Conservation (phyloP, 2,888 invertebrate species). For the Lottia gigantea region DNA sequence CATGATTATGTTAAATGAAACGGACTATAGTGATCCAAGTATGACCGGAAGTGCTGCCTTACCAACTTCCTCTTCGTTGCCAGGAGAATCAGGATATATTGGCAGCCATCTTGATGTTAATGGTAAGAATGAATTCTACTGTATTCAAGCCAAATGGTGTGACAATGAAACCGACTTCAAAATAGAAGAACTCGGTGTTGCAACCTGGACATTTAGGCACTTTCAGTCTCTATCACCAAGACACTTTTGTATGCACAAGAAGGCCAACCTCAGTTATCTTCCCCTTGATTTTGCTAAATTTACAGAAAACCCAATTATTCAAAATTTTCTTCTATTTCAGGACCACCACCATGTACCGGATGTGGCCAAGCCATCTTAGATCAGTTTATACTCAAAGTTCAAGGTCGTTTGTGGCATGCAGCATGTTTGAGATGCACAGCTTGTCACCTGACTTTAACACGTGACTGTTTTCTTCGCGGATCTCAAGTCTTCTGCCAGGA, state of each 20-base stretch:
- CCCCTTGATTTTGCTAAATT: background rate
- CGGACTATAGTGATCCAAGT: constrained; percentile 19
- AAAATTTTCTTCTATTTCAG: constrained; percentile 19
- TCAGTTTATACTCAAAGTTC: constrained; percentile 34
- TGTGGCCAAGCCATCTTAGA: constrained; percentile 35
- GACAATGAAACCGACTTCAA: too few relatives aligned
- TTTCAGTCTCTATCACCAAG: too few relatives aligned
- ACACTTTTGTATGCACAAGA: background rate
- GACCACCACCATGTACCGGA: constrained; percentile 31
- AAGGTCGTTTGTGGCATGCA: constrained; percentile 34
- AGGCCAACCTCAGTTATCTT: background rate
- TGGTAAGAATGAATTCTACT: constrained; percentile 16
- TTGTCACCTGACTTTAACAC: constrained; percentile 23
- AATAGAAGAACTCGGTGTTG: too few relatives aligned
- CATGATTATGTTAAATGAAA: constrained; percentile 24
- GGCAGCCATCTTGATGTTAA: constrained; percentile 8
- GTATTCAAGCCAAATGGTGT: too few relatives aligned
- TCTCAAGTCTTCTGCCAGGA: constrained; percentile 28
- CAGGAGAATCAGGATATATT: constrained; percentile 12
- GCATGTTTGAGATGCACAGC: constrained; percentile 29
- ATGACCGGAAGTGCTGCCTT: constrained; percentile 17
- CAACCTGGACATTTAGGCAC: too few relatives aligned
- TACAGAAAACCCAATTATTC: too few relatives aligned
- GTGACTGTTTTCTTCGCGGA: constrained; percentile 30
- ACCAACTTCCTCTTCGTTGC: constrained; percentile 19